Evolutionary conservation across 2,113 vertebrate species (phyloP), one percentile per base, ranked within the genome.

Genomic region (Dryoscopus gambensis): DNA sequence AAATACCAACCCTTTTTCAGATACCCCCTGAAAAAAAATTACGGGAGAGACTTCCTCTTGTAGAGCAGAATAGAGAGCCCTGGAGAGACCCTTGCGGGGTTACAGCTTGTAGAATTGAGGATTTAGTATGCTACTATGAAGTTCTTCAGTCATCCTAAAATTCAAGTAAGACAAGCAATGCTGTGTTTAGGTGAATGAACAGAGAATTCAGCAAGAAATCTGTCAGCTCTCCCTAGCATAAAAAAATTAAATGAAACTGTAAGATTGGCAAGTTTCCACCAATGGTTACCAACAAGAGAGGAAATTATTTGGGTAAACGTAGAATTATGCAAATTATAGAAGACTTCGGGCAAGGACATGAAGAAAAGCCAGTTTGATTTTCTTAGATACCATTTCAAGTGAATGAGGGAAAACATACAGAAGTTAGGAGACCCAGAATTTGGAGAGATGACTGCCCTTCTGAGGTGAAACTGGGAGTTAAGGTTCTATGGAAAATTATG

Each of bases 171-270:
- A 62, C 33, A 10, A 2, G 28, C 68, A 75, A 33, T 78, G 64
- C 76, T 87, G 67, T 86, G 83, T 93, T 95, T 92, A 87, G 73
- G 73, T 0, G 0, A 90, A 90, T 78, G 30, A 95, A 81, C 59
- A 69, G 50, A 86, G 59, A 95, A 81, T 84, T 90, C 44, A 88
- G 39, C 68, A 90, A 86, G 64, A 95, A 93, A 93, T 88, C 79
- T 93, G 73, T 89, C 91, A 95, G 73, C 68, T 89, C 80, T 90
- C 83, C 47, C 23, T 59, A 71, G 35, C 68, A 78, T 70, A 59
- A 90, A 92, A 94, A 86, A 44, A 67, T 35, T 7, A 93, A 95
- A 77, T 70, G 35, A 81, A 95, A 84, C 59, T 84, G 64, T 93
- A 67, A 88, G 39, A 25, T 63, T 92, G 82, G 71, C 90, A 92